Evolutionary conservation across 2,888 invertebrate genomes (phyloP).

Genomic region (Rotaria macrura): DNA sequence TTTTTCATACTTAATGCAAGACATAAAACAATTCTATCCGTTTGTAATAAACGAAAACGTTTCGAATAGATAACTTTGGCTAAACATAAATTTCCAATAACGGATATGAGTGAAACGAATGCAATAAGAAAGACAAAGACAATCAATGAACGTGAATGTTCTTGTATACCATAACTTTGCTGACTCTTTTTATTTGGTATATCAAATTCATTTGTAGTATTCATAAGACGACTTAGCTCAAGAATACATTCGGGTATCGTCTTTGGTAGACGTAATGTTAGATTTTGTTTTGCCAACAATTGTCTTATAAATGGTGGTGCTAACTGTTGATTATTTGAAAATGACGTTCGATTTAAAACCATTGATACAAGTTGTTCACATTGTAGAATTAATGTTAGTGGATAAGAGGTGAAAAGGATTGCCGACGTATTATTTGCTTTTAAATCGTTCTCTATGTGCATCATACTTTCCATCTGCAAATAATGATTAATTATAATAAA

Average conservation of each 20-base stretch:
- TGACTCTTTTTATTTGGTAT: background rate
- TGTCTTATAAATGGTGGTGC: background rate
- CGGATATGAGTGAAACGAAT: background rate
- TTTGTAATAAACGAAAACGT: slow-evolving; percentile 1
- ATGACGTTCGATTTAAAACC: background rate
- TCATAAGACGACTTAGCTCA: background rate
- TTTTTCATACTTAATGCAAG: background rate
- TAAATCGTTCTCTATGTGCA: background rate
- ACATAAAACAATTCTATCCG: slow-evolving; percentile 10
- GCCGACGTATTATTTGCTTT: background rate
- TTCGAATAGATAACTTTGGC: background rate
- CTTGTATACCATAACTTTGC: background rate
- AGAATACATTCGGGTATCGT: background rate
- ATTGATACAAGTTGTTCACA: background rate
- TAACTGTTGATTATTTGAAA: background rate
- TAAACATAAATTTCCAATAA: slow-evolving; percentile 13
- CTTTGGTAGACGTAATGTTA: background rate
- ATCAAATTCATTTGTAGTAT: background rate
- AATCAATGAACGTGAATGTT: background rate
- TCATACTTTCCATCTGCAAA: background rate
- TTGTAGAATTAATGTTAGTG: background rate
- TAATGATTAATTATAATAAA: no score
- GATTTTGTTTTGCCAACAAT: background rate
- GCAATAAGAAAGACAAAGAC: background rate
- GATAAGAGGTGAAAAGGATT: background rate